A percentile compares a stretch with the other conserved stretches of the same genome.
phyloP scores from a whole-genome alignment of 2,888 invertebrate genomes.

The Philaethria dido region DNA sequence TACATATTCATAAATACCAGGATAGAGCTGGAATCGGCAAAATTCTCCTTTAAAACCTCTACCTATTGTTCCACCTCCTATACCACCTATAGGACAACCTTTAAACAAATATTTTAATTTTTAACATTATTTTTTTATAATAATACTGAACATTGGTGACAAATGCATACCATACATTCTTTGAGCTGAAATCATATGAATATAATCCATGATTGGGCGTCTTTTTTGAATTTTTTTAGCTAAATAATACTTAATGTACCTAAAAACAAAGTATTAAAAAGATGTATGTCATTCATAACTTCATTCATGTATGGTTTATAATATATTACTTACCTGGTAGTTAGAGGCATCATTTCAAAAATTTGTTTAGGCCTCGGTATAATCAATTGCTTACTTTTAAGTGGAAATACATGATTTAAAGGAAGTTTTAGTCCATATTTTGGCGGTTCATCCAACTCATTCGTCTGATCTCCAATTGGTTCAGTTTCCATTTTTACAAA shows the following conservation, averaged over 20 bases:
- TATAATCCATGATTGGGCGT: constrained; percentile 91
- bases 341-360: constrained; percentile 87
- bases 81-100: constrained; percentile 86
- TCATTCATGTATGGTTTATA: not conserved
- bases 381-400: constrained; percentile 87
- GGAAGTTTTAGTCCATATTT: constrained; percentile 89
- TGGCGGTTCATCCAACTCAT: constrained; percentile 72
- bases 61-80: constrained; percentile 89
- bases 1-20: constrained; percentile 94
- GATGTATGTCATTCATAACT: not conserved
- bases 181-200: constrained; percentile 87
- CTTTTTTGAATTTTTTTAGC: constrained; percentile 85
- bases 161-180: constrained; percentile 90
- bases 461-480: constrained; percentile 46
- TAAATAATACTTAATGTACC: constrained; percentile 89
- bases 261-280: constrained; percentile 56
- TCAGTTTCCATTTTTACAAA: constrained; percentile 29
- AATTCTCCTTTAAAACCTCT: constrained; percentile 97
- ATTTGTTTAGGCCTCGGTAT: constrained; percentile 87
- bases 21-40: constrained; percentile 94
- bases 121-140: not conserved
- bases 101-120: constrained; percentile 30
- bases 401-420: constrained; percentile 89
- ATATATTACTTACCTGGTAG: constrained; percentile 84
- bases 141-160: constrained; percentile 30